Conservation (phyloP, 2,888 invertebrate species). For the Nephrotoma guestfalica region DNA sequence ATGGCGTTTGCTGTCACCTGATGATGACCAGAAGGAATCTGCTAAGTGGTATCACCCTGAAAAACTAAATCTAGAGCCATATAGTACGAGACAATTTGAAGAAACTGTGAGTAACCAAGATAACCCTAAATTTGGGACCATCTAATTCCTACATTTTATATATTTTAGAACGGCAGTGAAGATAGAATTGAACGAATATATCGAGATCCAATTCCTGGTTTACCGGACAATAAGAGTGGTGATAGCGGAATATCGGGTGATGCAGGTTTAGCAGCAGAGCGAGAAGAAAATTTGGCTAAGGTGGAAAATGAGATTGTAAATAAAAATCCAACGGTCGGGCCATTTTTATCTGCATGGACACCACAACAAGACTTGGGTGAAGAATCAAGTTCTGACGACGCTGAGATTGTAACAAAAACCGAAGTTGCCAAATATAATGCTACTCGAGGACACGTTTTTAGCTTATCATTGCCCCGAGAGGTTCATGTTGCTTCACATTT, state of each 20-base stretch:
- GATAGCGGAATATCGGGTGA: constrained; percentile 77
- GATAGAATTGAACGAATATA: constrained; percentile 38
- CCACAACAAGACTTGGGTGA: constrained; percentile 75
- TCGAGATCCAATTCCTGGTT: constrained; percentile 37
- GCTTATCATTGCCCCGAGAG: constrained; percentile 60
- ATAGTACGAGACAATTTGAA: background rate
- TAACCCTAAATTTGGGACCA: background rate
- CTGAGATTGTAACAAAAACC: constrained; percentile 17
- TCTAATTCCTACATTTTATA: background rate
- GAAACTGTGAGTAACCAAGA: background rate
- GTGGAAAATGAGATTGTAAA: background rate
- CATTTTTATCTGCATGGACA: constrained; percentile 47
- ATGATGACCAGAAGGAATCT: background rate
- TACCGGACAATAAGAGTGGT: constrained; percentile 53
- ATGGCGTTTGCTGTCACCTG: constrained; percentile 48
- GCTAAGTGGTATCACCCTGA: background rate
- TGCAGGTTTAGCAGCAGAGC: constrained; percentile 39
- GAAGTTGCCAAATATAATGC: constrained; percentile 14
- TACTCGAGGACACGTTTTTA: constrained; percentile 49
- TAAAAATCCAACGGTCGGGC: constrained; percentile 9
- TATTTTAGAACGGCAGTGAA: constrained; percentile 20
- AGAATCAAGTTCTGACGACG: constrained; percentile 41
- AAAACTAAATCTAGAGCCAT: background rate
- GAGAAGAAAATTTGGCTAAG: constrained; percentile 10
- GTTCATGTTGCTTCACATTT: constrained; percentile 30